Evolutionary conservation across 2,113 vertebrate genomes (phyloP), one percentile per base, ranked within the genome.

Genomic region (Etheostoma cragini): DNA sequence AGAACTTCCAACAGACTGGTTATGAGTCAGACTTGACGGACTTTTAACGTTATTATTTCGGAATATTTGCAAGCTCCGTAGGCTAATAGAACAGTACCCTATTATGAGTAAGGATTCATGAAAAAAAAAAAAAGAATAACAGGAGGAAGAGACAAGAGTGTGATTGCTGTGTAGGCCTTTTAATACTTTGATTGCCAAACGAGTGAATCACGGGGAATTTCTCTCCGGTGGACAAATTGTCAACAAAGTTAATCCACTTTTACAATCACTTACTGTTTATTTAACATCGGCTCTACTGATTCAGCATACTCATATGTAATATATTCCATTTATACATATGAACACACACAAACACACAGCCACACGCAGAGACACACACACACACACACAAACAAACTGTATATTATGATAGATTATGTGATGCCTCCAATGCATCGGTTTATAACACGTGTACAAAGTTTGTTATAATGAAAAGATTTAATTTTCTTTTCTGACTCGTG

Each of bases 401-500:
- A 93, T 88, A 93, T 92, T 89, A 91, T 68, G 78, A 94, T 95
- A 95, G 96, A 95, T 97, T 88, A 94, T 96, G 94, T 93, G 94
- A 95, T 95, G 94, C 91, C 94, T 95, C 95, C 94, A 91, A 86
- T 93, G 95, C 94, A 96, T 97, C 96, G 94, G 87, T 95, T 94
- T 96, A 92, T 95, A 96, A 93, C 95, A 95, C 87, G 95, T 94
- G 93, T 94, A 93, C 87, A 97, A 97, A 97, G 95, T 96, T 97
- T 97, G 96, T 97, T 97, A 91, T 87, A 94, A 97, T 96, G 96
- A 94, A 94, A 95, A 94, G 88, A 95, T 91, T 95, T 92, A 46
- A 94, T 96, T 95, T 80, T 75, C 46, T 96, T 97, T 96, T 95
- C 82, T 95, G 96, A 97, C 96, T 96, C 95, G 97, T 98, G 97